These are phyloP conservation scores for Polylopha cassiicola DNA, from an alignment of 2,888 invertebrate genomes.

Conservation along the genomic window DNA sequence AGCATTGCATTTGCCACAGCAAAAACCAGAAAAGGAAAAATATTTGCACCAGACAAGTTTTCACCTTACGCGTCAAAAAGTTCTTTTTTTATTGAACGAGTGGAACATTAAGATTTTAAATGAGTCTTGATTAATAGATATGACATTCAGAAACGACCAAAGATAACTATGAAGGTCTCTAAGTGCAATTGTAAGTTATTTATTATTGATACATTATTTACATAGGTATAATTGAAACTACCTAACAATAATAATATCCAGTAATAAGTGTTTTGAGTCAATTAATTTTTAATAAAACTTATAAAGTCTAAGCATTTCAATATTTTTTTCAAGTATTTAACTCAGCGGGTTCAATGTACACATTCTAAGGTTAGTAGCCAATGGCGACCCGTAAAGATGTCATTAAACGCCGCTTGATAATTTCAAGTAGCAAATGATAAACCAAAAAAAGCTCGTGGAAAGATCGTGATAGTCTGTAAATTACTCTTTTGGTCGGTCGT, in stretches of 20 bases:
- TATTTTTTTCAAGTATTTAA: too few species aligned
- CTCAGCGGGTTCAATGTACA: too few species aligned
- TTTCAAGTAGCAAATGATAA: slow-evolving; percentile 32
- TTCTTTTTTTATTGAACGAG: slow-evolving; percentile 7
- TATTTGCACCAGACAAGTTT: slow-evolving; percentile 15
- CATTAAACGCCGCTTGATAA: slow-evolving; percentile 28
- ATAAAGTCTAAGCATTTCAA: too few species aligned
- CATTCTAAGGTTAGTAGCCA: too few species aligned
- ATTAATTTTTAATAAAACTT: too few species aligned
- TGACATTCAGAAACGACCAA: slow-evolving; percentile 39
- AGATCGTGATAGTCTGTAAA: slow-evolving; percentile 43
- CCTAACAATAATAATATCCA: too few species aligned
- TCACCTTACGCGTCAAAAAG: slow-evolving; percentile 1
- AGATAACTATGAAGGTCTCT: too few species aligned
- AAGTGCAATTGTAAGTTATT: too few species aligned
- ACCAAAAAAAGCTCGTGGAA: slow-evolving; percentile 36
- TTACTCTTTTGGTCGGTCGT: slow-evolving; percentile 39
- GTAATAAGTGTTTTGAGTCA: too few species aligned
- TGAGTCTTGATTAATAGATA: slow-evolving; percentile 40
- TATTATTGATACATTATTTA: too few species aligned
- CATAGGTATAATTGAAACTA: too few species aligned
- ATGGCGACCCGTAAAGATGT: too few species aligned
- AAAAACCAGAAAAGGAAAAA: slow-evolving; percentile 16
- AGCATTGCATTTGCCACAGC: slow-evolving; percentile 1
- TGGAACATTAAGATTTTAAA: slow-evolving; percentile 21